Percentiles rank a stretch among this genome's conserved stretches.
These are phyloP conservation scores for Pocota personata DNA, from an alignment of 2,888 invertebrate species.

Conservation along the genomic window DNA sequence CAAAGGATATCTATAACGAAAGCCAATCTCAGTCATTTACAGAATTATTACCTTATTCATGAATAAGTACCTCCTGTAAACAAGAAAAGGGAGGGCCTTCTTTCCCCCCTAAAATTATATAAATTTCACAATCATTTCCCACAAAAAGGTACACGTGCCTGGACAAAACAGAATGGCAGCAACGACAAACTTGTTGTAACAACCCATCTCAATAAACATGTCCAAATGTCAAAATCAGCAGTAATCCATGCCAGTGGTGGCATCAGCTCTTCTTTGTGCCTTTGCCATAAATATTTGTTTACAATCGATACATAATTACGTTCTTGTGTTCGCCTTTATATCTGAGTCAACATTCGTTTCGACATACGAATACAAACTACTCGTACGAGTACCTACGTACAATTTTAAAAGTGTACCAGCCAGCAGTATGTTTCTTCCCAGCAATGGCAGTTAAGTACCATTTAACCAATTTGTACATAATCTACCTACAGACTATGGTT, in stretches of 20 bases:
- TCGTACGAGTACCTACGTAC: no score
- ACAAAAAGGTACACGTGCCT: constrained; percentile 14
- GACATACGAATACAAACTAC: no score
- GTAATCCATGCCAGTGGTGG: constrained; percentile 25
- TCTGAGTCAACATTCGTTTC: constrained; percentile 3
- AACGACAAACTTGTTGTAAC: constrained; percentile 22
- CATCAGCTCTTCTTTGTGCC: constrained; percentile 1
- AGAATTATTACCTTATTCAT: not conserved
- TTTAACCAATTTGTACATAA: constrained; percentile 48
- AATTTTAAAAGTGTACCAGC: constrained; percentile 20
- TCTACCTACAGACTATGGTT: constrained; percentile 11
- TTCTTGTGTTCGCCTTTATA: not conserved
- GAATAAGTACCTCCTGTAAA: not conserved
- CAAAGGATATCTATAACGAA: not conserved
- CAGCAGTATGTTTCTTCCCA: constrained; percentile 17
- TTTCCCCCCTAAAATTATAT: not conserved
- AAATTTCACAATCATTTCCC: constrained; percentile 9
- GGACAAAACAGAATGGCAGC: constrained; percentile 1
- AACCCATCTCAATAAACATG: constrained; percentile 50
- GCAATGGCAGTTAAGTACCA: constrained; percentile 26
- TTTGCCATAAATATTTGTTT: constrained; percentile 50
- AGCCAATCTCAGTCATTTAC: constrained; percentile 5
- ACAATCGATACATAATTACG: constrained; percentile 60
- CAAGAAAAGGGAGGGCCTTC: not conserved
- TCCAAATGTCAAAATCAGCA: constrained; percentile 61